Conservation (phyloP, 2,113 vertebrate genomes). For the Microtus montanus region DNA sequence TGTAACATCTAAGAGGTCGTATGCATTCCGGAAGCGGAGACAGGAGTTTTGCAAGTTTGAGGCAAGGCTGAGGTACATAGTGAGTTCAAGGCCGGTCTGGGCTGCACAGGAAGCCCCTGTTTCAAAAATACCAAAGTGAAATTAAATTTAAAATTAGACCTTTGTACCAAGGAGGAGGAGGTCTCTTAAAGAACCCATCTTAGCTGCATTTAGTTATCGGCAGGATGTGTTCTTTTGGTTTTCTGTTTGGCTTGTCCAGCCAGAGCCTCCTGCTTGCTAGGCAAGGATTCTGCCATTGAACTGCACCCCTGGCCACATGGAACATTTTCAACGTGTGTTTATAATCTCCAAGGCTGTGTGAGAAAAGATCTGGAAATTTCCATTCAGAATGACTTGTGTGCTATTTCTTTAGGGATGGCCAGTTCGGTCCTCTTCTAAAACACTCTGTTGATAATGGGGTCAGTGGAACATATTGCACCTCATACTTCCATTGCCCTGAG, state of each 20-base stretch:
- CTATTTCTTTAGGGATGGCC: background rate
- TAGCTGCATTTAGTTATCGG: background rate
- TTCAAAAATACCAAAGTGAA: background rate
- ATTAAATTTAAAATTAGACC: background rate
- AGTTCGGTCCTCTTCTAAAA: background rate
- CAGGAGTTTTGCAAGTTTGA: background rate
- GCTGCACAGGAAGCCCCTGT: background rate
- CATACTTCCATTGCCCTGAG: background rate
- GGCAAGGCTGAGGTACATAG: background rate
- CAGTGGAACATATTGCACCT: background rate
- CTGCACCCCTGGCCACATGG: background rate
- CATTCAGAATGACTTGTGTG: conserved; percentile 25
- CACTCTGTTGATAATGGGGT: background rate
- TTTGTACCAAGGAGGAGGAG: background rate
- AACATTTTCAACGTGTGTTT: conserved; percentile 18
- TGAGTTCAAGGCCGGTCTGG: background rate
- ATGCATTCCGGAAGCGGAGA: background rate
- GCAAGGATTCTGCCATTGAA: background rate
- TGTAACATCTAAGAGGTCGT: background rate
- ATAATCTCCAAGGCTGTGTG: background rate
- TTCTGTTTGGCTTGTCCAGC: background rate
- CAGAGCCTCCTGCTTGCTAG: background rate
- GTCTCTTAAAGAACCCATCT: conserved; percentile 36
- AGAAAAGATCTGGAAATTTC: conserved; percentile 48
- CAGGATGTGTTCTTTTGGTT: background rate